phyloP scores from a whole-genome alignment of 2,888 invertebrate genomes.

The Ellobium chinense region DNA sequence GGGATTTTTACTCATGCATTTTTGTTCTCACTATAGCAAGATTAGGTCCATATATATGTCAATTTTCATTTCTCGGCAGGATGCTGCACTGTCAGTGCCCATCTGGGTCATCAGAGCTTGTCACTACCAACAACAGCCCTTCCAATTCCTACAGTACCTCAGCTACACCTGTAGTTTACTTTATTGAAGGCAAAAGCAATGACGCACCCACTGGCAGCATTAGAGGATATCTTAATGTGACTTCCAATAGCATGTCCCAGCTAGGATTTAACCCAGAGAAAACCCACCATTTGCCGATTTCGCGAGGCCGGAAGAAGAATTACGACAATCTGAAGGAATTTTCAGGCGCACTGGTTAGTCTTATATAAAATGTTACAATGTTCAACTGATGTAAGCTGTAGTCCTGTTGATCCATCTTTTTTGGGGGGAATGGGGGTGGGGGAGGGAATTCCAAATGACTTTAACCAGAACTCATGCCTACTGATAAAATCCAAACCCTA shows the following conservation, averaged over 20 bases:
- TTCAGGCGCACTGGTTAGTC: constrained; percentile 56
- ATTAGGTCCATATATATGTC: no score
- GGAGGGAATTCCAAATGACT: no score
- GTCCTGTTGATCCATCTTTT: no score
- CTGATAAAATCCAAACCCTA: no score
- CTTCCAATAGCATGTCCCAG: constrained; percentile 17
- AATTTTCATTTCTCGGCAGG: constrained; percentile 1
- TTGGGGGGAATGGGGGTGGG: no score
- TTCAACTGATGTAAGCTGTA: no score
- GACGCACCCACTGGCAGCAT: background rate
- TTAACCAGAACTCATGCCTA: no score
- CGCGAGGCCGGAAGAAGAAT: constrained; percentile 53
- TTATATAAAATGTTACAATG: no score
- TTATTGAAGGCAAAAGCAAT: constrained; percentile 3
- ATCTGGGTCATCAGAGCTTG: constrained; percentile 20
- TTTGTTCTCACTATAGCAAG: no score
- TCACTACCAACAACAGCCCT: constrained; percentile 17
- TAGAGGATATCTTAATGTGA: background rate
- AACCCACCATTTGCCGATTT: constrained; percentile 54
- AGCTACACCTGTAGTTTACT: background rate
- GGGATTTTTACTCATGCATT: no score
- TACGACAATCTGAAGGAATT: constrained; percentile 50
- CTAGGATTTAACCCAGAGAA: constrained; percentile 58
- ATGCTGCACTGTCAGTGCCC: constrained; percentile 29
- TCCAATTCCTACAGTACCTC: constrained; percentile 32